Evolutionary conservation across 1,140 invertebrate species (phyloP).

Genomic region (Cydia fagiglandana): DNA sequence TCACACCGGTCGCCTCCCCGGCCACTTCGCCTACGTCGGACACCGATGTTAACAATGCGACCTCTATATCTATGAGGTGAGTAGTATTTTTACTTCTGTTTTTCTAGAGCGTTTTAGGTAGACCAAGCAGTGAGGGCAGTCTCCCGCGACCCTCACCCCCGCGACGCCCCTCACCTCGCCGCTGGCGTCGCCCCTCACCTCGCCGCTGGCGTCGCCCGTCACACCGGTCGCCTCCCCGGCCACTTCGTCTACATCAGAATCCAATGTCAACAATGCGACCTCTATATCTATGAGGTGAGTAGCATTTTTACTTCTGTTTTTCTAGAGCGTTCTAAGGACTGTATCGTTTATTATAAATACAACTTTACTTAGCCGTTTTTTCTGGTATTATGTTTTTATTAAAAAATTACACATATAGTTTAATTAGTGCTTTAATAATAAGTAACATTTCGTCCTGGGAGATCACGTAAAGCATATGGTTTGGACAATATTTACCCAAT

Average conservation of each 20-base stretch:
- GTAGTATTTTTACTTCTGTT: not conserved
- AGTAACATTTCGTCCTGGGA: too few relatives aligned
- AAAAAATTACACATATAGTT: too few relatives aligned
- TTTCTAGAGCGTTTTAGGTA: too few relatives aligned
- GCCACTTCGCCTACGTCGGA: conserved; percentile 52
- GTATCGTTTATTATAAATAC: too few relatives aligned
- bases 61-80: conserved; percentile 66
- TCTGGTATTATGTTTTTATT: too few relatives aligned
- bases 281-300: conserved; percentile 66
- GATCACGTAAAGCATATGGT: too few relatives aligned
- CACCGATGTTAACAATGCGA: conserved; percentile 58
- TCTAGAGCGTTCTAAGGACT: too few relatives aligned
- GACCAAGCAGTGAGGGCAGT: too few relatives aligned
- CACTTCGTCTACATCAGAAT: conserved; percentile 52
- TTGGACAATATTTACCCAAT: too few relatives aligned
- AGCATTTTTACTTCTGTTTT: not conserved
- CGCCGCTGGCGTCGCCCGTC: too few relatives aligned
- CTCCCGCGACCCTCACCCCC: conserved; percentile 42
- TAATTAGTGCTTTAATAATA: too few relatives aligned
- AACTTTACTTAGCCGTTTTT: too few relatives aligned
- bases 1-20: conserved; percentile 44
- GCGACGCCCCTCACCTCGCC: conserved; percentile 45
- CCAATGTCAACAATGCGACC: conserved; percentile 58
- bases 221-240: conserved; percentile 44
- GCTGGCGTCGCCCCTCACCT: conserved; percentile 39